A percentile compares a stretch with the other conserved stretches of the same genome.
These are phyloP conservation scores for Tiliacea aurago DNA, from an alignment of 2,888 invertebrate species.

Conservation along the genomic window DNA sequence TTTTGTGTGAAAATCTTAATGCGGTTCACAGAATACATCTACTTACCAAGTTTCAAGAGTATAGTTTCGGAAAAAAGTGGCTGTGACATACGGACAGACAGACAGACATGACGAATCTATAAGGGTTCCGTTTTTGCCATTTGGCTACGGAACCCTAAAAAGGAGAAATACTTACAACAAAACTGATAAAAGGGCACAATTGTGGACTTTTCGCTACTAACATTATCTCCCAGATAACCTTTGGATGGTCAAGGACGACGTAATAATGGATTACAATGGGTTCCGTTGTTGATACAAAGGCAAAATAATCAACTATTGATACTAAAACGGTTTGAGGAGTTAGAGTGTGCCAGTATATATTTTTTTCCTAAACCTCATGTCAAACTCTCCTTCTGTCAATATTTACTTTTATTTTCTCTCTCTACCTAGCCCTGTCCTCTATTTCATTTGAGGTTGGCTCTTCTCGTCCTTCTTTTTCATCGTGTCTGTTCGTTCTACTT, in stretches of 20 bases:
- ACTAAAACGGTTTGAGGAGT: neutral
- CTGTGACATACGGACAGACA: too few relatives aligned
- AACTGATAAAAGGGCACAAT: slow-evolving; percentile 12
- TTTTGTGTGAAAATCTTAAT: too few relatives aligned
- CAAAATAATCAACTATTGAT: neutral
- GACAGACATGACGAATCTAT: too few relatives aligned
- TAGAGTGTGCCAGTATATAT: neutral
- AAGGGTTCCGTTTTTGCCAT: too few relatives aligned
- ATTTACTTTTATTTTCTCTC: neutral
- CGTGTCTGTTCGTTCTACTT: neutral
- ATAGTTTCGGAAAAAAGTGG: too few relatives aligned
- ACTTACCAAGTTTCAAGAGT: too few relatives aligned
- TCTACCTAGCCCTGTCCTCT: neutral
- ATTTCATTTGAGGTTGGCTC: neutral
- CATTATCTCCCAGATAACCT: slow-evolving; percentile 20
- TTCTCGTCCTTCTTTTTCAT: neutral
- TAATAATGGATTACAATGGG: neutral
- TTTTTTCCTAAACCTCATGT: neutral
- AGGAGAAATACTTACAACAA: too few relatives aligned
- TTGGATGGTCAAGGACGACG: slow-evolving; percentile 20
- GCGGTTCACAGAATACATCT: too few relatives aligned
- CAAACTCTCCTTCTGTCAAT: too few relatives aligned
- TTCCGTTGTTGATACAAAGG: neutral
- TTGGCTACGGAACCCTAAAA: too few relatives aligned
- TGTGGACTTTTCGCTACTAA: neutral